phyloP scores from a whole-genome alignment of 2,888 invertebrate genomes.

The Drosophila pseudotakahashii region DNA sequence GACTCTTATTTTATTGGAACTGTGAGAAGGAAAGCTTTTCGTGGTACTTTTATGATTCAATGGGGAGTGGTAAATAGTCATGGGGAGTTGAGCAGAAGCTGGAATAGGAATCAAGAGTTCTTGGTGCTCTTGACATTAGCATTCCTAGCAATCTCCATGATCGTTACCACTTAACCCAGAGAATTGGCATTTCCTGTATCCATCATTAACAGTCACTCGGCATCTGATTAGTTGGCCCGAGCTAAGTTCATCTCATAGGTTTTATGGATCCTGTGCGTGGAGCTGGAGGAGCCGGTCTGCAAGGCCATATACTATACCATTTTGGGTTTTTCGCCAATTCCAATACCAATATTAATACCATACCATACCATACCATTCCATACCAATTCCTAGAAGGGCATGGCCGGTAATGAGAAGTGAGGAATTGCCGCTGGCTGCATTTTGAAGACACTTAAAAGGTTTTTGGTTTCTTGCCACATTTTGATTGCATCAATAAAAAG shows the following conservation, averaged over 20 bases:
- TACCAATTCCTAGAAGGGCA: conserved; percentile 58
- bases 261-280: conserved; percentile 59
- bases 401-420: conserved; percentile 54
- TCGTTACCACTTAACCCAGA: conserved; percentile 44
- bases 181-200: conserved; percentile 66
- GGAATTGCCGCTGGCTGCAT: conserved; percentile 68
- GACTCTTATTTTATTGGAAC: conserved; percentile 2
- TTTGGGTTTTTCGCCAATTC: conserved; percentile 62
- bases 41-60: conserved; percentile 21
- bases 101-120: not conserved
- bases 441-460: conserved; percentile 52
- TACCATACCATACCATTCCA: too few relatives aligned
- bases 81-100: not conserved
- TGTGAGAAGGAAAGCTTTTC: conserved; percentile 6
- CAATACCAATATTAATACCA: not conserved
- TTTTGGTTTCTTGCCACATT: conserved; percentile 53
- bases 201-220: conserved; percentile 60
- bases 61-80: not conserved
- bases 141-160: not conserved
- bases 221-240: conserved; percentile 9
- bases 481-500: conserved; percentile 76
- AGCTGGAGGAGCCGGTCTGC: conserved; percentile 24
- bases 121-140: too few relatives aligned
- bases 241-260: conserved; percentile 25
- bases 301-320: conserved; percentile 38